Conservation (phyloP, 2,888 invertebrate genomes). For the Oxytorus armatus region DNA sequence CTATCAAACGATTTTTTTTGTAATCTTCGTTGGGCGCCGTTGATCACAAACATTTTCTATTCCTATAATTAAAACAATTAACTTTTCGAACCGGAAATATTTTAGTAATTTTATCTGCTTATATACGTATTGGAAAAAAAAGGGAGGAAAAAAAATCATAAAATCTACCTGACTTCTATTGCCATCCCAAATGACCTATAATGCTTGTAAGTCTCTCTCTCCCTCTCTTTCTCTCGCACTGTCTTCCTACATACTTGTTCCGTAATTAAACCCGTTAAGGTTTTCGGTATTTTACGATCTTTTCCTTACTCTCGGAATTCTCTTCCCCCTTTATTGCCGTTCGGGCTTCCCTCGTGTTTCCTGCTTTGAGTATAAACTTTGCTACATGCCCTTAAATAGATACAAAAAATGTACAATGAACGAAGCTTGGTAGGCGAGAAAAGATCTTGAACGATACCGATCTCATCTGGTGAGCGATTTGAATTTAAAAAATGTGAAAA, state of each 20-base stretch:
- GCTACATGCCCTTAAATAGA: slow-evolving; percentile 55
- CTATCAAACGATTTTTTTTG: too few species aligned
- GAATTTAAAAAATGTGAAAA: too few species aligned
- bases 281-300: slow-evolving; percentile 75
- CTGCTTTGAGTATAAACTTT: slow-evolving; percentile 60
- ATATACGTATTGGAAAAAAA: slow-evolving; percentile 19
- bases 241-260: slow-evolving; percentile 70
- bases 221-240: slow-evolving; percentile 41
- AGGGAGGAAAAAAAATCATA: slow-evolving; percentile 12
- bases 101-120: slow-evolving; percentile 10
- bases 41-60: too few species aligned
- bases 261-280: slow-evolving; percentile 79
- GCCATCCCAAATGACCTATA: slow-evolving; percentile 28
- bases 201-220: slow-evolving; percentile 44
- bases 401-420: slow-evolving; percentile 35
- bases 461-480: too few species aligned
- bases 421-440: not conserved
- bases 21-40: too few species aligned
- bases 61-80: too few species aligned
- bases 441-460: slow-evolving; percentile 15
- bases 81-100: slow-evolving; percentile 2
- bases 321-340: slow-evolving; percentile 44
- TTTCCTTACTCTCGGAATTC: slow-evolving; percentile 64
- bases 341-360: slow-evolving; percentile 61
- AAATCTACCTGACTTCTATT: slow-evolving; percentile 46